These are phyloP conservation scores for Pygoscelis antarcticus DNA, from an alignment of 2,113 vertebrate species.

Conservation along the genomic window DNA sequence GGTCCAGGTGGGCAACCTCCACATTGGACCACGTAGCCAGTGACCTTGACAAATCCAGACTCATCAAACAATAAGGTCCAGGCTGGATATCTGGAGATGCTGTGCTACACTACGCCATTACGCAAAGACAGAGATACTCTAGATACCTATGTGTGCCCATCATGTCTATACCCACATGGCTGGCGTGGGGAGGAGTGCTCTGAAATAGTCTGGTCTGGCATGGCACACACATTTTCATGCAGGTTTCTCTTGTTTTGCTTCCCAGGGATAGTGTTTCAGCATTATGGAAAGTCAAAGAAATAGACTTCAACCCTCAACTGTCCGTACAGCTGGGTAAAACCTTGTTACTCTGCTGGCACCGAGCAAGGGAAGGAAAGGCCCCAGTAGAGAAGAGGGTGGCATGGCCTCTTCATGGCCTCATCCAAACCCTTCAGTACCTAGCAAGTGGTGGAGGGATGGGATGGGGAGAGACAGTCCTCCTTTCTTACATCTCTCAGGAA, in stretches of 20 bases:
- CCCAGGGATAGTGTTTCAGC: not conserved
- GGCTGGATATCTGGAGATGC: not conserved
- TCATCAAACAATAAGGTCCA: not conserved
- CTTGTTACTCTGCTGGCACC: not conserved
- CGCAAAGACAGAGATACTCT: not conserved
- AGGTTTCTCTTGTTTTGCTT: not conserved
- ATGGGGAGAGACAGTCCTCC: not conserved
- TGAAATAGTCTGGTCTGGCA: not conserved
- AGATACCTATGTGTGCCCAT: fast-evolving
- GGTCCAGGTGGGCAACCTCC: not conserved
- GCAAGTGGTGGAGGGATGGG: not conserved
- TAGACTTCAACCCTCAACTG: fast-evolving
- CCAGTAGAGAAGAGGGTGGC: not conserved
- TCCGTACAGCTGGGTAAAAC: not conserved
- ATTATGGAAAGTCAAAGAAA: not conserved
- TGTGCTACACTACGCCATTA: not conserved
- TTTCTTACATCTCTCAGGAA: not conserved
- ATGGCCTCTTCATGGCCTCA: not conserved
- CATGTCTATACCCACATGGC: fast-evolving
- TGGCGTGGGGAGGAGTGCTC: not conserved
- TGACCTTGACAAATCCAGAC: not conserved
- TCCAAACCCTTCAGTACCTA: not conserved
- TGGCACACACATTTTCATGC: fast-evolving
- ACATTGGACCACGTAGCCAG: fast-evolving
- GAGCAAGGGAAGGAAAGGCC: not conserved